These are phyloP conservation scores for Salpingus planirostris DNA, from an alignment of 2,888 invertebrate genomes.

Conservation along the genomic window DNA sequence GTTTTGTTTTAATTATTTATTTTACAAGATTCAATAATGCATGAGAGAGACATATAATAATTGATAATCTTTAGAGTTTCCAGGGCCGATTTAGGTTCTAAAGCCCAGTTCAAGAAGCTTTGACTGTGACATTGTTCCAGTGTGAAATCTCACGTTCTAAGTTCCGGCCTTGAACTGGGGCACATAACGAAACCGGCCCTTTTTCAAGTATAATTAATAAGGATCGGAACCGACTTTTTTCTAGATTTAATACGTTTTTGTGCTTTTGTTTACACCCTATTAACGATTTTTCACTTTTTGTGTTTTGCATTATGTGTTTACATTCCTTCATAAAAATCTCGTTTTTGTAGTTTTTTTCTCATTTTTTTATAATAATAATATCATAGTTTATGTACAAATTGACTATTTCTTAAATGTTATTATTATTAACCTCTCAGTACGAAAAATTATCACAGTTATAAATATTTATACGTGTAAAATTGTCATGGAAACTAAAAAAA, in stretches of 20 bases:
- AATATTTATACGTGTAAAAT: constrained; percentile 24
- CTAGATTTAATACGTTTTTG: background rate
- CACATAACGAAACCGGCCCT: too few species aligned
- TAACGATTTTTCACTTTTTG: constrained; percentile 5
- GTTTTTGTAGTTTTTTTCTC: constrained; percentile 2
- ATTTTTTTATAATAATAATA: constrained; percentile 3
- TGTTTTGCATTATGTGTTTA: constrained; percentile 5
- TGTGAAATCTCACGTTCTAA: too few species aligned
- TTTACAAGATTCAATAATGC: too few species aligned
- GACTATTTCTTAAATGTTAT: constrained; percentile 32
- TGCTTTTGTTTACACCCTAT: constrained; percentile 1
- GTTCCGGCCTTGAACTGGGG: too few species aligned
- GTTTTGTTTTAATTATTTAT: too few species aligned
- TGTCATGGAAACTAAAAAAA: constrained; percentile 19
- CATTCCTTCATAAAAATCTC: constrained; percentile 13
- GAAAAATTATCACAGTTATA: constrained; percentile 40
- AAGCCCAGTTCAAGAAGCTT: too few species aligned
- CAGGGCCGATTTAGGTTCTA: too few species aligned
- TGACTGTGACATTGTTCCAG: too few species aligned
- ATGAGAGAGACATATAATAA: constrained; percentile 11
- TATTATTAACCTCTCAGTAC: constrained; percentile 36
- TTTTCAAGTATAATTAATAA: constrained; percentile 8
- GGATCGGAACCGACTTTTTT: constrained; percentile 9
- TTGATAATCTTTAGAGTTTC: too few species aligned
- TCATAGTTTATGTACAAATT: constrained; percentile 34